Conservation (phyloP, 2,113 vertebrate genomes). For the Gracilinanus agilis region DNA sequence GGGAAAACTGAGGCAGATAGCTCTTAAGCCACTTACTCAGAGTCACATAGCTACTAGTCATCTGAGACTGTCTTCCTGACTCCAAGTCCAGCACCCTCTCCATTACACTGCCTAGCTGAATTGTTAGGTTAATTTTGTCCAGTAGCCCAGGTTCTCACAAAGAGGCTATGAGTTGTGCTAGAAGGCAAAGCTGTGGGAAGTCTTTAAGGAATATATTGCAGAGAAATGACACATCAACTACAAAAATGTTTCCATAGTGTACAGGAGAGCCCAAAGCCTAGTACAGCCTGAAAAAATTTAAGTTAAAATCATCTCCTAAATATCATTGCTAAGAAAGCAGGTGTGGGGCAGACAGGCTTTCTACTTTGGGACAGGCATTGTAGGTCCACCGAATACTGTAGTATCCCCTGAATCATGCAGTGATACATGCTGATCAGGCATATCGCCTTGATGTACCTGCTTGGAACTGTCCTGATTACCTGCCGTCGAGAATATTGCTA, state of each 20-base stretch:
- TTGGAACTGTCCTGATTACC: not conserved
- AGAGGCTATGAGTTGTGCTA: not conserved
- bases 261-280: not conserved
- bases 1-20: not conserved
- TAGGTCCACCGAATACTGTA: not conserved
- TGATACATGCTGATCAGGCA: not conserved
- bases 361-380: not conserved
- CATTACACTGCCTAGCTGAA: not conserved
- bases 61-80: not conserved
- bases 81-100: not conserved
- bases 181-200: not conserved
- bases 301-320: not conserved
- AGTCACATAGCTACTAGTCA: not conserved
- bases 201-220: not conserved
- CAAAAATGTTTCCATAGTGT: not conserved
- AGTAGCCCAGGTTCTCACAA: not conserved
- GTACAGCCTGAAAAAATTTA: not conserved
- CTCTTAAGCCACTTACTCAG: not conserved
- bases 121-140: not conserved
- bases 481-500: not conserved
- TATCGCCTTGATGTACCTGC: not conserved
- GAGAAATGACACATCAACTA: not conserved
- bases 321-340: conserved; percentile 9
- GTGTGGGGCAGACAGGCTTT: not conserved
- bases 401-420: not conserved